A percentile compares a stretch with the other conserved stretches of the same genome.
Evolutionary conservation across 2,113 vertebrate species (phyloP).

Genomic region (Labrus mixtus): DNA sequence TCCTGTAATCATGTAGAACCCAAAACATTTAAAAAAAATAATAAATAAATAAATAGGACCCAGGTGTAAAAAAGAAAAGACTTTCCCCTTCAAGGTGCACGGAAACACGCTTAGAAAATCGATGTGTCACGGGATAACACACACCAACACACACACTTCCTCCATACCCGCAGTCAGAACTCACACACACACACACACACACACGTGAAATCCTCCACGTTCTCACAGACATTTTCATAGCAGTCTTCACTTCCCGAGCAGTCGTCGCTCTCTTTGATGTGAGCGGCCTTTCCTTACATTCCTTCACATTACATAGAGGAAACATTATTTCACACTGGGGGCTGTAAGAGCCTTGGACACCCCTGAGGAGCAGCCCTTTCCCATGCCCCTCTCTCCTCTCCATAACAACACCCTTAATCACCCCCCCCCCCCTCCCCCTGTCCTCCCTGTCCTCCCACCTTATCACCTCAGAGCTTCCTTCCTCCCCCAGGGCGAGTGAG

Average conservation of each 20-base stretch:
- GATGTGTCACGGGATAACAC: slow-evolving; percentile 3
- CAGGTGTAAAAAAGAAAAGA: neutral
- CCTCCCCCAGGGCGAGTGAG: slow-evolving; percentile 61
- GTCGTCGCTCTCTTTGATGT: slow-evolving; percentile 66
- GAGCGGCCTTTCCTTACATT: slow-evolving; percentile 48
- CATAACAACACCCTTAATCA: slow-evolving; percentile 68
- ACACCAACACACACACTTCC: neutral
- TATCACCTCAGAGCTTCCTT: slow-evolving; percentile 73
- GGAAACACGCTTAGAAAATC: slow-evolving; percentile 4
- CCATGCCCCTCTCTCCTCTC: slow-evolving; percentile 60
- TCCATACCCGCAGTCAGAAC: slow-evolving; percentile 4
- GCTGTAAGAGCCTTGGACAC: slow-evolving; percentile 44
- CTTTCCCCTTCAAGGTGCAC: neutral
- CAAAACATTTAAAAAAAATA: too few relatives aligned
- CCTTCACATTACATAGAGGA: slow-evolving; percentile 58
- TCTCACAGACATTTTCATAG: slow-evolving; percentile 42
- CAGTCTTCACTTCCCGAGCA: slow-evolving; percentile 57
- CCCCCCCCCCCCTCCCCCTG: slow-evolving; percentile 47
- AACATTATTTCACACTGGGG: slow-evolving; percentile 65
- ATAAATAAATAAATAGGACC: too few relatives aligned
- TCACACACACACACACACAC: slow-evolving; percentile 2
- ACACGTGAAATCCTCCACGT: slow-evolving; percentile 6
- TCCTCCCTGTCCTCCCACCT: slow-evolving; percentile 49
- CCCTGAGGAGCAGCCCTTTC: slow-evolving; percentile 64
- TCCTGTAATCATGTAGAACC: too few relatives aligned